Evolutionary conservation across 2,888 invertebrate genomes (phyloP).

Genomic region (Rhingia rostrata): DNA sequence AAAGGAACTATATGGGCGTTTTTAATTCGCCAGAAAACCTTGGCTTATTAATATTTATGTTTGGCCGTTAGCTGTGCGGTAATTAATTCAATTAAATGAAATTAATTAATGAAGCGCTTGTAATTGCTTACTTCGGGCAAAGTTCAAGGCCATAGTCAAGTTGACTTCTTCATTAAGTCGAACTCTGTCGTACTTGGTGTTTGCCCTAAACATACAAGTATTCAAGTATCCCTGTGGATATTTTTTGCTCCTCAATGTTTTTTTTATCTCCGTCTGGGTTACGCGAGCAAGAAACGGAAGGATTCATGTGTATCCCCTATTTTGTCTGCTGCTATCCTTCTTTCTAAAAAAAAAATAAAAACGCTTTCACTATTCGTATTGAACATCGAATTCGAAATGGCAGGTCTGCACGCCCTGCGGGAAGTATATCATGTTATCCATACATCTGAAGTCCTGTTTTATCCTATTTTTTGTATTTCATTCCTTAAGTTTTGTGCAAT

Average conservation of each 20-base stretch:
- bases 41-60: not conserved
- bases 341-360: not conserved
- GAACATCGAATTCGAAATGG: slow-evolving; percentile 7
- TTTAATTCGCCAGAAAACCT: slow-evolving; percentile 12
- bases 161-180: not conserved
- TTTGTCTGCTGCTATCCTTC: not conserved
- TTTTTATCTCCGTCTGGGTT: no score
- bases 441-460: no score
- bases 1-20: not conserved
- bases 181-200: not conserved
- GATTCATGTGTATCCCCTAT: not conserved
- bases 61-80: no score
- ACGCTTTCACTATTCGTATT: slow-evolving; percentile 7
- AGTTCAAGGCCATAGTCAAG: not conserved
- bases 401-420: not conserved
- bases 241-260: not conserved
- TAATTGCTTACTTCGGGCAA: not conserved
- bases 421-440: not conserved
- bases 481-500: slow-evolving; percentile 2
- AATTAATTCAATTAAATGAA: not conserved
- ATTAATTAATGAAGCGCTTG: not conserved
- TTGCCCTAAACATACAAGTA: not conserved
- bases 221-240: not conserved
- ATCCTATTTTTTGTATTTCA: not conserved
- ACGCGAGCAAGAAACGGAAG: not conserved